These are phyloP conservation scores for Spondyliosoma cantharus DNA, from an alignment of 2,797 vertebrate genomes.

Conservation along the genomic window DNA sequence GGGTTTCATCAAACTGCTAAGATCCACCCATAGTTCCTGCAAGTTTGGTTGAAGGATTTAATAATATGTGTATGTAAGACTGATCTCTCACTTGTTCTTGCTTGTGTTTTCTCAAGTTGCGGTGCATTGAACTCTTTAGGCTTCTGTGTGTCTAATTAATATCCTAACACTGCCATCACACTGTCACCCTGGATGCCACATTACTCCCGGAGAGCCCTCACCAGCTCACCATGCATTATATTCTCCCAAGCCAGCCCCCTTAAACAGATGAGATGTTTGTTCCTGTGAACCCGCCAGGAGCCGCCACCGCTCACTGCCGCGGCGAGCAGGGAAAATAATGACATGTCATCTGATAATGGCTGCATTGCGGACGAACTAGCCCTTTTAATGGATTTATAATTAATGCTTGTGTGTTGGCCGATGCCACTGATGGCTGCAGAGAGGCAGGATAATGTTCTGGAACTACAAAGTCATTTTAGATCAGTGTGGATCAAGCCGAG, in stretches of 20 bases:
- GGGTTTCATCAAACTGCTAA: neutral
- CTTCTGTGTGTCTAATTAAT: slow-evolving; percentile 45
- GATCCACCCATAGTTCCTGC: neutral
- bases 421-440: slow-evolving; percentile 75
- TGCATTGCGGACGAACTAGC: slow-evolving; percentile 74
- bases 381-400: slow-evolving; percentile 86
- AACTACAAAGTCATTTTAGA: slow-evolving; percentile 81
- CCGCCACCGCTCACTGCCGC: slow-evolving; percentile 56
- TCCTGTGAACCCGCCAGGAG: slow-evolving; percentile 67
- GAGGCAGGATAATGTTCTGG: slow-evolving; percentile 80
- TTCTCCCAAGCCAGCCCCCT: slow-evolving; percentile 33
- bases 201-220: slow-evolving; percentile 46
- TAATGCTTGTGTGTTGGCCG: slow-evolving; percentile 80
- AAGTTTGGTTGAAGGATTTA: neutral
- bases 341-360: slow-evolving; percentile 82
- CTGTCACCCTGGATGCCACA: slow-evolving; percentile 37
- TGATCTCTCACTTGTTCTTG: neutral
- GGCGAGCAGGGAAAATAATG: slow-evolving; percentile 75
- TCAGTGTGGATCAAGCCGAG: slow-evolving; percentile 76
- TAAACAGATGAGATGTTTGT: slow-evolving; percentile 71
- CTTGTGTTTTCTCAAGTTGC: neutral
- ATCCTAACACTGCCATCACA: slow-evolving; percentile 21
- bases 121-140: neutral
- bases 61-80: neutral
- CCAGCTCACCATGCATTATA: slow-evolving; percentile 55